Evolutionary conservation across 2,113 vertebrate species (phyloP).

Genomic region (Oriolus oriolus): DNA sequence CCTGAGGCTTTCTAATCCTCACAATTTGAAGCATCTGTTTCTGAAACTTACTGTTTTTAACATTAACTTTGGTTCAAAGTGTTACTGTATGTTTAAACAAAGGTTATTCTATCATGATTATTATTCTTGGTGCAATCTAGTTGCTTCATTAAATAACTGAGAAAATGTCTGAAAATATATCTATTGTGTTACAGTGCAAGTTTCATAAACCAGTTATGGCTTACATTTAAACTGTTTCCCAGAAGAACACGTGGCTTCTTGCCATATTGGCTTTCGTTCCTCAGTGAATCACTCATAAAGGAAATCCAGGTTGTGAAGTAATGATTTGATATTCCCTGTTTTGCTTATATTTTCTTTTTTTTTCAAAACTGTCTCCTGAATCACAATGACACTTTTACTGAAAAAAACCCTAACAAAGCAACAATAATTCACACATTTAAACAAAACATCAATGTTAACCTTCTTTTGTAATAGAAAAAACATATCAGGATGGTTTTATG

Average conservation of each 20-base stretch:
- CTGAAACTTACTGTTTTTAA: neutral
- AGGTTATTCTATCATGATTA: neutral
- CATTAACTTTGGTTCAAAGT: neutral
- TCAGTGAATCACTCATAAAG: slow-evolving; percentile 12
- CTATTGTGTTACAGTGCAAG: neutral
- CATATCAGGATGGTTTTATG: neutral
- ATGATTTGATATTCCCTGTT: neutral
- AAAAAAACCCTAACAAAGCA: neutral
- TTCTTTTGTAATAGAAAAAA: neutral
- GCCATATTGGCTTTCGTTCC: neutral
- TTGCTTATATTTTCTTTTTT: neutral
- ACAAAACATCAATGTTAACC: neutral
- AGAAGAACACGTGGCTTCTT: neutral
- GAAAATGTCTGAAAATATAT: neutral
- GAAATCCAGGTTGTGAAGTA: slow-evolving; percentile 21
- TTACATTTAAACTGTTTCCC: neutral
- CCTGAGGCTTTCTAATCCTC: neutral
- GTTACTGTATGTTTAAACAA: neutral
- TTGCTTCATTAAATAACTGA: neutral
- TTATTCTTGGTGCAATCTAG: neutral
- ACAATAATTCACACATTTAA: neutral
- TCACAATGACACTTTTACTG: neutral
- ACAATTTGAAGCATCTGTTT: neutral
- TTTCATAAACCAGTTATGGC: neutral
- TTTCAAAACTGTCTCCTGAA: neutral